Percentiles rank a stretch among this genome's conserved stretches.
Evolutionary conservation across 2,797 vertebrate species (phyloP).

Genomic region (Clamator glandarius): DNA sequence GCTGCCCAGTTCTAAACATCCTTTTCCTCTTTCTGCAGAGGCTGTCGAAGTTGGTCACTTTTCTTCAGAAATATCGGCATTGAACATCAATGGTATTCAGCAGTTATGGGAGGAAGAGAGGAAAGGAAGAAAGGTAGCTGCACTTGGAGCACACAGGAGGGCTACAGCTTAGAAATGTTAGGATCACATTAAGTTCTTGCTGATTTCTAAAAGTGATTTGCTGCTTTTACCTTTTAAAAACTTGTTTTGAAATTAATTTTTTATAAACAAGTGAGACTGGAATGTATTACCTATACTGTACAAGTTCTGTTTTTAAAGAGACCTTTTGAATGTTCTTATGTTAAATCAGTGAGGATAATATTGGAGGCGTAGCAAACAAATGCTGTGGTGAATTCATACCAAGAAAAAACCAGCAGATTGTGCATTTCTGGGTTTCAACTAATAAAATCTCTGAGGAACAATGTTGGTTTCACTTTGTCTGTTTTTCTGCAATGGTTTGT

Average conservation of each 20-base stretch:
- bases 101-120: neutral
- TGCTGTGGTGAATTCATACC: neutral
- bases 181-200: neutral
- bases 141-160: neutral
- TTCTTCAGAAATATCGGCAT: neutral
- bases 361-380: neutral
- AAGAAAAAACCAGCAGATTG: neutral
- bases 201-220: neutral
- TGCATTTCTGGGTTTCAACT: constrained; percentile 37
- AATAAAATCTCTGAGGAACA: constrained; percentile 66
- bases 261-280: neutral
- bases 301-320: neutral
- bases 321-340: neutral
- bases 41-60: neutral
- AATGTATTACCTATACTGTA: neutral
- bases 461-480: constrained; percentile 57
- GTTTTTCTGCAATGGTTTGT: constrained; percentile 51
- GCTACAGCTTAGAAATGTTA: neutral
- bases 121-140: neutral
- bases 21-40: constrained; percentile 29
- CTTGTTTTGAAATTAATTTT: neutral
- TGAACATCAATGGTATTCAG: neutral
- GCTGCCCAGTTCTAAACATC: neutral
- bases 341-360: neutral
- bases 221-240: constrained; percentile 22